Percentiles rank a stretch among this genome's conserved stretches.
Evolutionary conservation across 1,140 invertebrate genomes (phyloP).

Genomic region (Drosophila pruinosa): DNA sequence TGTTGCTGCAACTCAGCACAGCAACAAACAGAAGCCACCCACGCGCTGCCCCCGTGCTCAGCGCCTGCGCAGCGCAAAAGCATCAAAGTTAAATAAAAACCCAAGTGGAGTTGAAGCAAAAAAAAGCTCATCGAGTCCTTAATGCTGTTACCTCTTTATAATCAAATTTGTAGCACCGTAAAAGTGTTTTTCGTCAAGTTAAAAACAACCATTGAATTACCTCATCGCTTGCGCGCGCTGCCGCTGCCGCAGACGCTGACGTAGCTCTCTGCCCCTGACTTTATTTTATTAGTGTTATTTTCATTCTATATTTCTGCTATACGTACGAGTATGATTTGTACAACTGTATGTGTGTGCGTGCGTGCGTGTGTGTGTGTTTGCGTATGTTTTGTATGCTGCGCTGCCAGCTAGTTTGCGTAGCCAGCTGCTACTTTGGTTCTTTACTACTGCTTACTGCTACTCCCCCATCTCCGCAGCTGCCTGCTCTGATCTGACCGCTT

Average conservation of each 20-base stretch:
- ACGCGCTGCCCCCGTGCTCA: slow-evolving; percentile 19
- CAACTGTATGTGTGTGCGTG: background rate
- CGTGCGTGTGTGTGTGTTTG: background rate
- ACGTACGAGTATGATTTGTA: slow-evolving; percentile 65
- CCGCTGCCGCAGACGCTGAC: slow-evolving; percentile 39
- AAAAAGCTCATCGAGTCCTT: slow-evolving; percentile 12
- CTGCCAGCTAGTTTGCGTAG: slow-evolving; percentile 37
- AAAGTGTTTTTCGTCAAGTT: slow-evolving; percentile 28
- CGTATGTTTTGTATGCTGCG: slow-evolving; percentile 28
- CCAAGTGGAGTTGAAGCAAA: slow-evolving; percentile 34
- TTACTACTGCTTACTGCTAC: slow-evolving; percentile 3
- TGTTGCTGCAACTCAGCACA: background rate
- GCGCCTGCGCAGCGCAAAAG: slow-evolving; percentile 62
- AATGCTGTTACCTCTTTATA: slow-evolving; percentile 1
- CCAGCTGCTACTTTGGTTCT: slow-evolving; percentile 18
- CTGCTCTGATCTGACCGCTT: slow-evolving; percentile 5
- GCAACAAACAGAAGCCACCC: slow-evolving; percentile 10
- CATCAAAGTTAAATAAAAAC: slow-evolving; percentile 7
- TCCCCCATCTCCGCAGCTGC: background rate
- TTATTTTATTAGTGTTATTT: slow-evolving; percentile 57
- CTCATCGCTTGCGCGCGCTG: slow-evolving; percentile 65
- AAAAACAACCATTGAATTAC: slow-evolving; percentile 68
- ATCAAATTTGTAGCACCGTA: slow-evolving; percentile 3
- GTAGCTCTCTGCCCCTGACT: slow-evolving; percentile 71
- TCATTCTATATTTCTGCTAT: slow-evolving; percentile 52